Evolutionary conservation across 2,113 vertebrate species (phyloP), one percentile per base, ranked within the genome.

Genomic region (Scytalopus superciliaris): DNA sequence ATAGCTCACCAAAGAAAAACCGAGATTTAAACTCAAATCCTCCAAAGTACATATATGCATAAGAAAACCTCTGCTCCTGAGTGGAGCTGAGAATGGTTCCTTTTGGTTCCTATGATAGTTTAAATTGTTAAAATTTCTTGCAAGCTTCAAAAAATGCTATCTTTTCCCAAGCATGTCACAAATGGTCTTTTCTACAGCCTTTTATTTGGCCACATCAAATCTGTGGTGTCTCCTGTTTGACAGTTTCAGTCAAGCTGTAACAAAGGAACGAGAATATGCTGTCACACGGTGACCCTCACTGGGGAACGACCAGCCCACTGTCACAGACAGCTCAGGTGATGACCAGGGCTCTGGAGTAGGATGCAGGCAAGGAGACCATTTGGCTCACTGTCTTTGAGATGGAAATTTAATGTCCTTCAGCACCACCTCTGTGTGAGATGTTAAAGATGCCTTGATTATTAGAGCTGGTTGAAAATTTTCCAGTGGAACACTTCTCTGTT

Each of bases 341-440:
- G 6, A 17, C 33, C 39, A 6, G 8, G 7, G 33, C 53, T 60
- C 21, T 0, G 0, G 33, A 1, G 0, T 14, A 45, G 75, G 79
- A 25, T 3, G 6, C 12, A 33, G 45, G n/a, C 66, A 76, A 87
- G 45, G 62, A 82, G 7, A 70, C 16, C 10, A 52, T 69, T 59
- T 83, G 42, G 16, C n/a, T 89, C 11, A 14, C 0, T 4, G 10
- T 55, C 12, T 59, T 55, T 80, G 50, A 42, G 42, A 59, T n/a
- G 45, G 64, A 86, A 79, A 66, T 53, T 42, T 55, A 70, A 91
- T 15, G 9, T 59, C 78, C 63, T 88, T 66, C 67, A 73, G 35
- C 66, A 89, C 53, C 16, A 45, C 21, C 55, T 81, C 67, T 73
- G 5, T 66, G 40, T 40, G 53, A 82, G 89, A 83, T 77, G n/a